phyloP scores from a whole-genome alignment of 2,797 vertebrate genomes.

The Eulemur mongoz region DNA sequence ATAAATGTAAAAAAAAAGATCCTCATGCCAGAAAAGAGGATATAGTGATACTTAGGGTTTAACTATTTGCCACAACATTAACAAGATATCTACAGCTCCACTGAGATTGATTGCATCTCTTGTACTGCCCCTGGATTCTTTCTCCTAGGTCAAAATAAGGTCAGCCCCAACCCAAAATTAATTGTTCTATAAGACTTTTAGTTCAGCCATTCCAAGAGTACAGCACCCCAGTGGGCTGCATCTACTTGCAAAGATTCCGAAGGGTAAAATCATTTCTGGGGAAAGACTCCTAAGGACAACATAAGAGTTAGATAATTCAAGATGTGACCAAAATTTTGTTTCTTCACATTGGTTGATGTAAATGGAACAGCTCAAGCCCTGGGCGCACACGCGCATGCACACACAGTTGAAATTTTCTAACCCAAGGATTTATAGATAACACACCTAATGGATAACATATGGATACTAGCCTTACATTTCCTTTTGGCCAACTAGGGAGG shows the following conservation, averaged over 20 bases:
- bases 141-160: not conserved
- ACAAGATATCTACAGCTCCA: not conserved
- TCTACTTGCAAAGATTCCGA: not conserved
- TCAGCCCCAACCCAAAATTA: not conserved
- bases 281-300: not conserved
- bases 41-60: not conserved
- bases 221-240: not conserved
- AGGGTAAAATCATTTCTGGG: not conserved
- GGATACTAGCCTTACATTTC: not conserved
- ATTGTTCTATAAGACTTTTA: not conserved
- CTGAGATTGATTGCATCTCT: not conserved
- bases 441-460: not conserved
- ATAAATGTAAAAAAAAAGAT: not conserved
- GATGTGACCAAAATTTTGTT: not conserved
- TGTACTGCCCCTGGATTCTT: not conserved
- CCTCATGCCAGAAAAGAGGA: not conserved
- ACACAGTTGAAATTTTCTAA: not conserved
- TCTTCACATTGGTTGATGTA: not conserved
- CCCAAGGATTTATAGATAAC: not conserved
- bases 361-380: not conserved
- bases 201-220: not conserved
- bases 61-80: not conserved
- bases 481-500: not conserved
- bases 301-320: not conserved
- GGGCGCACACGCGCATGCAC: not conserved